Evolutionary conservation across 2,113 vertebrate species (phyloP).

Genomic region (Pantherophis guttatus): DNA sequence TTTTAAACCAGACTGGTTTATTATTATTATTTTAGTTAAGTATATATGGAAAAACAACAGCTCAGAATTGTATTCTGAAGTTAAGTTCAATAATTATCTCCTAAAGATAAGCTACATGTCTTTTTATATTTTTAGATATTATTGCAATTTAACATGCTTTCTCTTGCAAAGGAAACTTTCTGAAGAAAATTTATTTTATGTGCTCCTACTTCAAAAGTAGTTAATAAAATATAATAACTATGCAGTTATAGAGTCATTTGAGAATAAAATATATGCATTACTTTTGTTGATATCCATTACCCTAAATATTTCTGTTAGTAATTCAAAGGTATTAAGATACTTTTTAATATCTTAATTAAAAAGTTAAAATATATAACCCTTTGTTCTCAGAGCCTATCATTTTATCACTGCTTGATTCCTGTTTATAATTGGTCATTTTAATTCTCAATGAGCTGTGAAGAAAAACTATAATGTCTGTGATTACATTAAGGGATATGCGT

Average conservation of each 20-base stretch:
- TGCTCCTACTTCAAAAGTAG: conserved; percentile 34
- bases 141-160: not conserved
- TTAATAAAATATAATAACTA: conserved; percentile 43
- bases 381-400: conserved; percentile 34
- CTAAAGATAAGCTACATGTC: not conserved
- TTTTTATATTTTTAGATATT: not conserved
- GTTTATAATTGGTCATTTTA: conserved; percentile 41
- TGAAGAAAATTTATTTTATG: conserved; percentile 25
- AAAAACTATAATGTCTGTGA: conserved; percentile 46
- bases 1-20: not conserved
- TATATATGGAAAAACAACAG: not conserved
- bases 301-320: conserved; percentile 37
- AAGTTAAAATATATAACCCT: conserved; percentile 20
- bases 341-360: conserved; percentile 41
- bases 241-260: conserved; percentile 16
- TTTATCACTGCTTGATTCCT: conserved; percentile 43
- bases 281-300: conserved; percentile 22
- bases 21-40: not conserved
- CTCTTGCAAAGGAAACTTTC: not conserved
- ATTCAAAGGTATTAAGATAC: conserved; percentile 49
- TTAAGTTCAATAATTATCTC: not conserved
- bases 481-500: conserved; percentile 33
- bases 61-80: not conserved
- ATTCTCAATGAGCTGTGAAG: conserved; percentile 44
- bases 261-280: conserved; percentile 36